These are phyloP conservation scores for Tetramorium bicarinatum DNA, from an alignment of 2,888 invertebrate genomes.

Conservation along the genomic window DNA sequence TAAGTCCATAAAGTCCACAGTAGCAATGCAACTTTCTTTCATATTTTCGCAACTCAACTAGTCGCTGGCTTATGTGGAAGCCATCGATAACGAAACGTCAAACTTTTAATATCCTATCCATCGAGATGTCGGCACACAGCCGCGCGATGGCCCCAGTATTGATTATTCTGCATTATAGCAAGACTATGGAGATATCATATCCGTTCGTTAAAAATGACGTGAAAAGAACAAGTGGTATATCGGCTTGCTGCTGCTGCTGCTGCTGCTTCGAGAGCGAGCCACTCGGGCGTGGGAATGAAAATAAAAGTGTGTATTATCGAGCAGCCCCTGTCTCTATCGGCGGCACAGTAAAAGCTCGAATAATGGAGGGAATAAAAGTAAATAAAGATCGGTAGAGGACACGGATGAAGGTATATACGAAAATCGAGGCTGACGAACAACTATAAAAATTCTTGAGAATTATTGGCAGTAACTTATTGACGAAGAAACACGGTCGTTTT, in stretches of 20 bases:
- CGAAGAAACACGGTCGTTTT: conserved; percentile 11
- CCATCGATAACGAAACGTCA: conserved; percentile 55
- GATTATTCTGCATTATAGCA: conserved; percentile 58
- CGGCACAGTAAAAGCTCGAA: conserved; percentile 73
- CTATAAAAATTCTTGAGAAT: conserved; percentile 46
- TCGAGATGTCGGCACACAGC: conserved; percentile 48
- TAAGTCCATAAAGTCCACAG: not conserved
- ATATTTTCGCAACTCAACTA: conserved; percentile 40
- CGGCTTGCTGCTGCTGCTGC: conserved; percentile 52
- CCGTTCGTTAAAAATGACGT: conserved; percentile 59
- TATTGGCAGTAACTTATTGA: conserved; percentile 25
- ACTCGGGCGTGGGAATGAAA: conserved; percentile 64
- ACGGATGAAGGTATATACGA: conserved; percentile 53
- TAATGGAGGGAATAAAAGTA: conserved; percentile 75
- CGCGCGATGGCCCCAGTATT: conserved; percentile 51
- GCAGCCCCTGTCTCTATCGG: conserved; percentile 55
- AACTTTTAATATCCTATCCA: conserved; percentile 59
- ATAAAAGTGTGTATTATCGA: conserved; percentile 64
- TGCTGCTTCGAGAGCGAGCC: conserved; percentile 59
- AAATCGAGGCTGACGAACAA: conserved; percentile 49
- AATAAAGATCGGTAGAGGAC: conserved; percentile 66
- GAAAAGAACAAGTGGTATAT: conserved; percentile 59
- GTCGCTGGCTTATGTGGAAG: conserved; percentile 38
- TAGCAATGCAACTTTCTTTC: conserved; percentile 29
- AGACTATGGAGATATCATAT: conserved; percentile 56